Percentiles rank a stretch among this genome's conserved stretches.
These are phyloP conservation scores for Spea bombifrons DNA, from an alignment of 2,113 vertebrate genomes.

Conservation along the genomic window DNA sequence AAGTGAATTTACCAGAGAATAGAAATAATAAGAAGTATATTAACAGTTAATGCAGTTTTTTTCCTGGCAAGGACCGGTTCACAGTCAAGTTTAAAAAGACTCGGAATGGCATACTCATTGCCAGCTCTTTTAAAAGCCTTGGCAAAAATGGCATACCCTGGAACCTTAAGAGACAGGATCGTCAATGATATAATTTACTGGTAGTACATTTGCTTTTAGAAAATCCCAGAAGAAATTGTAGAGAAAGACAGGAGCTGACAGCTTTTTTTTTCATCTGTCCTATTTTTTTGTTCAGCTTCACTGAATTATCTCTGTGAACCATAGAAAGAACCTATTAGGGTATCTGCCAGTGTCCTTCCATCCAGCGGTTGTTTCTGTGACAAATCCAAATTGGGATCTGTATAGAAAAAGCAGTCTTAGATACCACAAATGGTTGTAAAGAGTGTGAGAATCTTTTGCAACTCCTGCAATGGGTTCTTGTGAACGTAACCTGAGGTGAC, in stretches of 20 bases:
- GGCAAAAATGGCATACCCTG: slow-evolving; percentile 53
- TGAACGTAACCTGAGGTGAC: slow-evolving; percentile 24
- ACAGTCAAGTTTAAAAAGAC: slow-evolving; percentile 1
- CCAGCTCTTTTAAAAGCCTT: slow-evolving; percentile 36
- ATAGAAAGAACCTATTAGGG: slow-evolving; percentile 19
- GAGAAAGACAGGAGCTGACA: neutral
- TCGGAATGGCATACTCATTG: slow-evolving; percentile 50
- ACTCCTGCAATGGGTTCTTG: neutral
- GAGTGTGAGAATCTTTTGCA: neutral
- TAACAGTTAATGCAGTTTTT: neutral
- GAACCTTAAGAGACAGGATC: slow-evolving; percentile 44
- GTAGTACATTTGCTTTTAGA: slow-evolving; percentile 49
- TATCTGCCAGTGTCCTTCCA: slow-evolving; percentile 11
- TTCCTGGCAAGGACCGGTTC: neutral
- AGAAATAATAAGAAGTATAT: too few relatives aligned
- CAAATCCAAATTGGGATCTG: slow-evolving; percentile 18
- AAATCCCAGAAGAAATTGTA: slow-evolving; percentile 3
- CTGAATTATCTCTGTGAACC: slow-evolving; percentile 40
- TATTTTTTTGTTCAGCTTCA: slow-evolving; percentile 33
- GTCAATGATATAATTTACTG: slow-evolving; percentile 51
- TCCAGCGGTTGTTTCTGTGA: slow-evolving; percentile 21
- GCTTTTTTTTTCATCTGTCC: slow-evolving; percentile 47
- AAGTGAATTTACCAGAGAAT: too few relatives aligned
- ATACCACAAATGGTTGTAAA: slow-evolving; percentile 1
- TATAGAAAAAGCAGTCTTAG: slow-evolving; percentile 7